Conservation (phyloP, 2,113 vertebrate genomes). For the Capricornis sumatraensis region DNA sequence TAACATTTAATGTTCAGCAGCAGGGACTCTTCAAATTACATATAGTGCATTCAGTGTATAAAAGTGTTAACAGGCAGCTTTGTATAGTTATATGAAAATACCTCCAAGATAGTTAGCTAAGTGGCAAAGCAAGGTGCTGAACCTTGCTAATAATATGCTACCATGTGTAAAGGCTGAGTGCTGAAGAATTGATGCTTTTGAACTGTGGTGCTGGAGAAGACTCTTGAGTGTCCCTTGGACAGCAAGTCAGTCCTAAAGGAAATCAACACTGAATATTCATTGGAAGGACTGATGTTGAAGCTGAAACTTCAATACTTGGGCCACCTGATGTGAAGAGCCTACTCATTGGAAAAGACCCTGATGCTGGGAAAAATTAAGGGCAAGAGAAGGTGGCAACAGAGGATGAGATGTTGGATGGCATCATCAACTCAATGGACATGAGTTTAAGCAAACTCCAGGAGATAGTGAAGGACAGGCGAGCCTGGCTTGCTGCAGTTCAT, state of each 20-base stretch:
- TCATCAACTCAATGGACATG: background rate
- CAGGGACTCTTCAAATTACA: slow-evolving; percentile 1
- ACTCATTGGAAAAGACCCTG: background rate
- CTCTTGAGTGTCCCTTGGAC: background rate
- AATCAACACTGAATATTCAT: background rate
- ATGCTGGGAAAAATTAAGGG: background rate
- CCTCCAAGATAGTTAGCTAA: background rate
- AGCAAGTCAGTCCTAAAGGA: background rate
- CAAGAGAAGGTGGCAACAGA: background rate
- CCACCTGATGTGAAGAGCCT: background rate
- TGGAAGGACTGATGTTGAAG: background rate
- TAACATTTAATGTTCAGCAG: background rate
- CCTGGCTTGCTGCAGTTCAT: background rate
- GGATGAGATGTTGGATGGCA: background rate
- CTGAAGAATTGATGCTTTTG: background rate
- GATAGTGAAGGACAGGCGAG: background rate
- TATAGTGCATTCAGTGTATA: background rate
- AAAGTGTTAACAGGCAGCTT: background rate
- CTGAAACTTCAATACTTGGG: background rate
- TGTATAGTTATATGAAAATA: background rate
- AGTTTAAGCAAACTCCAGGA: background rate
- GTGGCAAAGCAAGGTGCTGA: background rate
- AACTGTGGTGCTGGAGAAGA: background rate
- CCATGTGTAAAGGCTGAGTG: background rate
- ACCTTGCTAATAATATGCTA: background rate